Conservation (phyloP, 2,888 invertebrate species). For the Lepidocyrtinus sp. region DNA sequence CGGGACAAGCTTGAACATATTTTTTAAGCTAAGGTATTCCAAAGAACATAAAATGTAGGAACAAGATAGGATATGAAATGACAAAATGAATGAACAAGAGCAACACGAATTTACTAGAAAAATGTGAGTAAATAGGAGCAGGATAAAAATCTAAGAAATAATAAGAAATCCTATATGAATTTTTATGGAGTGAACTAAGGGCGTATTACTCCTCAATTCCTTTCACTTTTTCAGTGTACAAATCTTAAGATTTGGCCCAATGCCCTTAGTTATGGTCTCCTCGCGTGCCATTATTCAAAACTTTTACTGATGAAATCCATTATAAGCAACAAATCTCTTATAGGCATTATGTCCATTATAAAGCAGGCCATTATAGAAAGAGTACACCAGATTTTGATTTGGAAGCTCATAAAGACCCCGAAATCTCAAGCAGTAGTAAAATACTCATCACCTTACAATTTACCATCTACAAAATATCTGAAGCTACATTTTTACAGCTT, state of each 20-base stretch:
- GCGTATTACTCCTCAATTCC: neutral
- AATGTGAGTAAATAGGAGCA: neutral
- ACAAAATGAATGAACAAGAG: conserved; percentile 28
- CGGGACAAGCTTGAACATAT: too few relatives aligned
- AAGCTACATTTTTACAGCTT: neutral
- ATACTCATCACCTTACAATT: conserved; percentile 41
- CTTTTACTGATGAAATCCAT: too few relatives aligned
- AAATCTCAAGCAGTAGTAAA: conserved; percentile 36
- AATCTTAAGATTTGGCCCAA: too few relatives aligned
- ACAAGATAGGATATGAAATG: conserved; percentile 26
- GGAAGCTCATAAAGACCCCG: neutral
- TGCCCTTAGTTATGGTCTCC: neutral
- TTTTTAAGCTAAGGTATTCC: neutral
- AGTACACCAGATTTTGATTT: too few relatives aligned
- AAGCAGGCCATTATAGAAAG: neutral
- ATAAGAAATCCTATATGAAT: conserved; percentile 36
- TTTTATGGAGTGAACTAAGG: conserved; percentile 17
- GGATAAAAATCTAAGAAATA: neutral
- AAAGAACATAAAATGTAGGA: neutral
- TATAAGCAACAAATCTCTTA: too few relatives aligned
- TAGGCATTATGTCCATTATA: neutral
- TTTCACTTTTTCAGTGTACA: neutral
- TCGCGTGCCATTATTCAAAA: neutral
- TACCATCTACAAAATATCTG: neutral
- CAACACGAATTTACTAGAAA: neutral